These are phyloP conservation scores for Stylophora pistillata DNA, from an alignment of 64 coral and sea anemone genomes.

Conservation along the genomic window DNA sequence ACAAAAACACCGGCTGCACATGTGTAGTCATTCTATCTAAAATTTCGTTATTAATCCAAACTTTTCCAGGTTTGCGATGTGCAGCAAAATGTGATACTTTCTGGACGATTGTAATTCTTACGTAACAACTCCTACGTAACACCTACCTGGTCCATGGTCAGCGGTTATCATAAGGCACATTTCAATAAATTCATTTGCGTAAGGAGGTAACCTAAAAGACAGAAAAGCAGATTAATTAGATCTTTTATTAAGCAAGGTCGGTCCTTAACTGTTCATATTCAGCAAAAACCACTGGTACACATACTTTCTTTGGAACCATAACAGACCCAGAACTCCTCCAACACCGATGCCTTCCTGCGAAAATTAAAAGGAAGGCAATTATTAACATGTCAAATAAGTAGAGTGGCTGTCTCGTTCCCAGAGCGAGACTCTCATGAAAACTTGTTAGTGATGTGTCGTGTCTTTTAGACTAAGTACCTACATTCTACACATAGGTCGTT, in stretches of 20 bases:
- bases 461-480: too few relatives aligned
- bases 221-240: not conserved
- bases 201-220: constrained; percentile 70
- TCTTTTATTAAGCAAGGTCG: not conserved
- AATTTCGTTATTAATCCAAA: too few relatives aligned
- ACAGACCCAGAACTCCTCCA: constrained; percentile 87
- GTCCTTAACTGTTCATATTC: not conserved
- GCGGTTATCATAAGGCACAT: constrained; percentile 99
- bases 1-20: too few relatives aligned
- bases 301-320: constrained; percentile 97
- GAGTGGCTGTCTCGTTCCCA: not conserved
- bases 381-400: not conserved
- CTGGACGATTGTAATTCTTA: not conserved
- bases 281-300: not conserved
- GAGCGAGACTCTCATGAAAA: not conserved
- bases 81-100: not conserved
- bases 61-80: too few relatives aligned
- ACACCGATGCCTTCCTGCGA: constrained; percentile 86
- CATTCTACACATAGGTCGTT: too few relatives aligned
- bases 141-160: constrained; percentile 96
- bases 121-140: not conserved
- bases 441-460: not conserved
- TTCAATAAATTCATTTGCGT: constrained; percentile 93
- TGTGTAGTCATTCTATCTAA: too few relatives aligned
- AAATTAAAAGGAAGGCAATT: not conserved